Evolutionary conservation across 2,888 invertebrate genomes (phyloP).

Genomic region (Scrobipalpa costella): DNA sequence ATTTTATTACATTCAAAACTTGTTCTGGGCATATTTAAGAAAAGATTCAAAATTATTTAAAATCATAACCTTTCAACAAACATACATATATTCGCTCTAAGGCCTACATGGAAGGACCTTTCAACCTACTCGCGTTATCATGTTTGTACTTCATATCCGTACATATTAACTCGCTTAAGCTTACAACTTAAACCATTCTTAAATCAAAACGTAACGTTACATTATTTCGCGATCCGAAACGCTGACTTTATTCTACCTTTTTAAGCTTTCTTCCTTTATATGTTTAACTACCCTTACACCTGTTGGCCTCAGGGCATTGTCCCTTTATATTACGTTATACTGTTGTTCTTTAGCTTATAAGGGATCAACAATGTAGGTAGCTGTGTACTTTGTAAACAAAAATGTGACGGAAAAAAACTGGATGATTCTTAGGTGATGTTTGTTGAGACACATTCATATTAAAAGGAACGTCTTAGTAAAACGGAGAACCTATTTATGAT

Average conservation of each 20-base stretch:
- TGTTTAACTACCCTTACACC: conserved; percentile 72
- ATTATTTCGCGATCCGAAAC: conserved; percentile 65
- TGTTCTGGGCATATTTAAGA: too few species aligned
- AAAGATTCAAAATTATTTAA: too few species aligned
- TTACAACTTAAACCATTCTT: conserved; percentile 34
- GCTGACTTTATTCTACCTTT: conserved; percentile 71
- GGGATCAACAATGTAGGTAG: conserved; percentile 48
- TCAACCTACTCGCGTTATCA: too few species aligned
- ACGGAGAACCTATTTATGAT: too few species aligned
- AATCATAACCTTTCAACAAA: too few species aligned
- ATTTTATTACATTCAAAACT: too few species aligned
- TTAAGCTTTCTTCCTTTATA: conserved; percentile 72
- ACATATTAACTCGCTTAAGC: conserved; percentile 35
- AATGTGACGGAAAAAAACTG: background rate
- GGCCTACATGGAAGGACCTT: too few species aligned
- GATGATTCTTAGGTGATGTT: too few species aligned
- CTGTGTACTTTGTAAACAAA: conserved; percentile 6
- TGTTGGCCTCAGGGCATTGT: conserved; percentile 71
- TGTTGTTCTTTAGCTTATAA: conserved; percentile 57
- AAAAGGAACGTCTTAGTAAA: too few species aligned
- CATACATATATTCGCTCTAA: too few species aligned
- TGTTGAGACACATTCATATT: too few species aligned
- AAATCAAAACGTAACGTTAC: conserved; percentile 66
- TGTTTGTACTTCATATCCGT: too few species aligned
- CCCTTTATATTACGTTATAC: conserved; percentile 65